Percentiles rank a stretch among this genome's conserved stretches.
Evolutionary conservation across 2,888 invertebrate genomes (phyloP).

Genomic region (Drosophila falleni): DNA sequence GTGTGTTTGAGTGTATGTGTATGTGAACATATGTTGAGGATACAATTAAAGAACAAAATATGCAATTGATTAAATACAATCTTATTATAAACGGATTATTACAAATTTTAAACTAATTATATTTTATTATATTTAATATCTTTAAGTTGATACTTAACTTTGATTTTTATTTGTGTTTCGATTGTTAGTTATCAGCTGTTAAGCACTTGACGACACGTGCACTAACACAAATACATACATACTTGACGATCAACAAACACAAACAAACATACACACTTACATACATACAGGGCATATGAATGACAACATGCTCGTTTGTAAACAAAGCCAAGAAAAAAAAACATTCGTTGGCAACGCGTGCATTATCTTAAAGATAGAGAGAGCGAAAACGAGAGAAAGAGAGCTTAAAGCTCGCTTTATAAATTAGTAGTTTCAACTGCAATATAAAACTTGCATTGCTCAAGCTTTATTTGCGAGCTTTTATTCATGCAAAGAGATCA

Average conservation of each 20-base stretch:
- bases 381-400: not conserved
- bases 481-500: not conserved
- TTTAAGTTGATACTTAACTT: not conserved
- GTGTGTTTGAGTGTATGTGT: not conserved
- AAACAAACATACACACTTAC: conserved; percentile 3
- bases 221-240: conserved; percentile 3
- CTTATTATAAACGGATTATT: not conserved
- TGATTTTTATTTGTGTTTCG: not conserved
- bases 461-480: not conserved
- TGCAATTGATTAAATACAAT: not conserved
- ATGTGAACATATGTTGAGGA: not conserved
- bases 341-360: conserved; percentile 14
- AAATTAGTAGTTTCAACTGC: not conserved
- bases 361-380: not conserved
- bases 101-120: not conserved
- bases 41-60: too few species aligned
- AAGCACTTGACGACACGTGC: not conserved
- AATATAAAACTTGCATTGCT: too few species aligned
- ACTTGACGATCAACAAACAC: conserved; percentile 8
- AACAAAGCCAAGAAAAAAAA: conserved; percentile 44
- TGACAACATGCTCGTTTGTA: conserved; percentile 20
- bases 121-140: not conserved
- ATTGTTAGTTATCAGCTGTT: conserved; percentile 32
- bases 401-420: conserved; percentile 11
- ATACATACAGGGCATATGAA: conserved; percentile 29